Evolutionary conservation across 2,888 invertebrate genomes (phyloP), one percentile per base, ranked within the genome.

Genomic region (Cerceris ruficornis): DNA sequence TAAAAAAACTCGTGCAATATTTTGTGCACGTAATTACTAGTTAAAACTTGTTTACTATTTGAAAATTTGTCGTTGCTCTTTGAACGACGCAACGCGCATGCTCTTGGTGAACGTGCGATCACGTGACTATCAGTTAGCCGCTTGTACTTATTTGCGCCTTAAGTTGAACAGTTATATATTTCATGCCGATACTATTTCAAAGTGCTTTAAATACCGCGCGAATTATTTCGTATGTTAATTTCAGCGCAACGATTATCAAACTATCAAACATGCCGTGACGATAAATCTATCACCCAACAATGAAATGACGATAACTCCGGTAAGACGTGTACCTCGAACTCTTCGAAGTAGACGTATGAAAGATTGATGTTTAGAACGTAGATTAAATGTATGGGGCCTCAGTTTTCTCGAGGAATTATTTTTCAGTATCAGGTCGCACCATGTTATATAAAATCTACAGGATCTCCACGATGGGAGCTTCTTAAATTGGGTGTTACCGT

Each of bases 241-340:
- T 43, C 58, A 85, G 88, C 62, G 68, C 62, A 74, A 80, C n/a
- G 83, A 88, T 69, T 75, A 62, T n/a, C 69, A 62, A 73, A 57
- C 78, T 15, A 65, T 78, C n/a, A 84, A 86, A 49, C 69, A 87
- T 43, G 89, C 88, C 46, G 82, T 83, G n/a, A 88, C 78, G 62
- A 87, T 90, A 69, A 77, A 83, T 74, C 6, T 89, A 13, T 80
- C 80, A 9, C 41, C 83, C 2, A 74, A 84, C 9, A 83, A 82
- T 76, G 85, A 88, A 74, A 87, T 89, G 83, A 88, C 86, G n/a
- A 84, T 90, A 73, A 90, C 83, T 54, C 88, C 88, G 82, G 90
- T 90, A 85, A 83, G 84, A 65, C 42, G 15, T 43, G n/a, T 57
- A 61, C 58, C 4, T 41, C 39, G 7, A 50, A 42, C 4, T 28